phyloP scores from a whole-genome alignment of 2,888 invertebrate genomes.

The Rutpela maculata region DNA sequence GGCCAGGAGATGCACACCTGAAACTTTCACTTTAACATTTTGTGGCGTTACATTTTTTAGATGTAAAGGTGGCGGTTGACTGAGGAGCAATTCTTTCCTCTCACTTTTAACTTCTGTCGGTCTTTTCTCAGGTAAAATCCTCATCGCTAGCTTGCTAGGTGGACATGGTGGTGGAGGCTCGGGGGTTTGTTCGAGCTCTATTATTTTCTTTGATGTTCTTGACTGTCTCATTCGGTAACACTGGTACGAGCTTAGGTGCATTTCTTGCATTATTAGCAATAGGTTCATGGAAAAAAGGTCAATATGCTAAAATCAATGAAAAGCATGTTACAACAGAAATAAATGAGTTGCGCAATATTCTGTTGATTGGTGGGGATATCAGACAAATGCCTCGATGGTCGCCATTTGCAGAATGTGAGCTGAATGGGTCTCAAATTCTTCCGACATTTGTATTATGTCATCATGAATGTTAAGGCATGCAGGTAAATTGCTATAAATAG shows the following conservation, averaged over 20 bases:
- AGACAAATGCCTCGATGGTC: constrained; percentile 66
- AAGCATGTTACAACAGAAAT: background rate
- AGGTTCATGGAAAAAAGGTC: constrained; percentile 81
- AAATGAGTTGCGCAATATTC: background rate
- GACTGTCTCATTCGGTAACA: constrained; percentile 88
- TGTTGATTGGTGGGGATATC: constrained; percentile 39
- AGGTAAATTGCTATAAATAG: background rate
- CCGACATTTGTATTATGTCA: constrained; percentile 58
- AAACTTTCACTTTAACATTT: constrained; percentile 67
- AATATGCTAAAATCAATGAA: constrained; percentile 76
- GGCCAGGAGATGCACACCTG: constrained; percentile 76
- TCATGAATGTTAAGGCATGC: constrained; percentile 47
- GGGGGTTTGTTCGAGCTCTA: constrained; percentile 78
- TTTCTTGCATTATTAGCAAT: constrained; percentile 80
- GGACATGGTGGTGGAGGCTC: constrained; percentile 80
- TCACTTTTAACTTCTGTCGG: constrained; percentile 54
- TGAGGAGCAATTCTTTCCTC: constrained; percentile 49
- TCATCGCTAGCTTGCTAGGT: constrained; percentile 72
- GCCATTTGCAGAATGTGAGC: constrained; percentile 55
- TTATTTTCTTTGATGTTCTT: constrained; percentile 82
- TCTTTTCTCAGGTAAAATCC: constrained; percentile 57
- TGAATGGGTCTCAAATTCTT: constrained; percentile 62
- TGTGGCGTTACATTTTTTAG: constrained; percentile 46
- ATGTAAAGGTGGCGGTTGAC: constrained; percentile 47
- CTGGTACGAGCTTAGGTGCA: constrained; percentile 86